These are phyloP conservation scores for Monomorium pharaonis DNA, from an alignment of 1,140 invertebrate genomes.

Conservation along the genomic window DNA sequence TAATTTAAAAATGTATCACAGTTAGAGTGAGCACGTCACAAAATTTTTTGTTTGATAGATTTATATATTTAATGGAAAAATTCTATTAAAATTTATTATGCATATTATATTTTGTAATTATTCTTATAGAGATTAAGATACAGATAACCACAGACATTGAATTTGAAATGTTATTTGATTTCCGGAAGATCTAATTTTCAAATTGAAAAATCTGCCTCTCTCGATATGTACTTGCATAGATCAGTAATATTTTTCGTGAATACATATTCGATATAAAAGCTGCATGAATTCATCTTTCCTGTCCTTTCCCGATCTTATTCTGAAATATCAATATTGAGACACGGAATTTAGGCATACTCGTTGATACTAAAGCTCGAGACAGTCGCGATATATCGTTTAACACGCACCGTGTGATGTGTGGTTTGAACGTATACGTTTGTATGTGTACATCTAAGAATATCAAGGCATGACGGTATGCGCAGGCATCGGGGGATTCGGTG, in stretches of 20 bases:
- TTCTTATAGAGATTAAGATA: background rate
- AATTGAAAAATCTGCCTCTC: background rate
- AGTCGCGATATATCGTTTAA: constrained; percentile 57
- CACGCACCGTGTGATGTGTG: background rate
- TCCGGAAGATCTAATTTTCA: background rate
- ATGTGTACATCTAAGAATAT: constrained; percentile 51
- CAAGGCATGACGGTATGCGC: constrained; percentile 20
- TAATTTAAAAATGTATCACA: background rate
- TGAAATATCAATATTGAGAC: constrained; percentile 17
- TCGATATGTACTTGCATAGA: background rate
- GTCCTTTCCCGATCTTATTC: background rate
- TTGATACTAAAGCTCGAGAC: constrained; percentile 28
- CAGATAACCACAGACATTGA: background rate
- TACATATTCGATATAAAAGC: background rate
- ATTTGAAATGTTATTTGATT: constrained; percentile 2
- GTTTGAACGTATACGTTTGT: constrained; percentile 4
- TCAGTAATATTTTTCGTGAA: constrained; percentile 22
- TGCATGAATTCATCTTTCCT: background rate
- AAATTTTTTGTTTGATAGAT: background rate
- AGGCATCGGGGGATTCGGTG: constrained; percentile 53
- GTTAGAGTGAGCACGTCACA: background rate
- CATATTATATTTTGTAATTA: constrained; percentile 19
- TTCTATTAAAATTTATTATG: background rate
- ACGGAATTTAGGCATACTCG: constrained; percentile 3
- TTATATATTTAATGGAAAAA: background rate